Conservation (phyloP, 1,140 invertebrate species). For the Hycleus phaleratus region DNA sequence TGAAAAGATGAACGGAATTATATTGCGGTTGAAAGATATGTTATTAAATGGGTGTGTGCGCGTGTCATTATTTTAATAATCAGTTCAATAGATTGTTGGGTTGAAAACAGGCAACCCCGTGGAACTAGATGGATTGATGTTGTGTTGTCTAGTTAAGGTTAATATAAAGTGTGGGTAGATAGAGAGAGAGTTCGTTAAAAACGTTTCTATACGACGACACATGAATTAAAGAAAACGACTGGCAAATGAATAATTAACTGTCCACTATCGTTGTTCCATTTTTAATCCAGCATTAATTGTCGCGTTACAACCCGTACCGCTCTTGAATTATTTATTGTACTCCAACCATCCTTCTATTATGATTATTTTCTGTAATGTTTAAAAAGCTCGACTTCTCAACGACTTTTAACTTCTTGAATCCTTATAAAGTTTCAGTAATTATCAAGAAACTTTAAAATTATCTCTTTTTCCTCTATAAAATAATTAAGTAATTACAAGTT, state of each 20-base stretch:
- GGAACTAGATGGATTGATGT: too few species aligned
- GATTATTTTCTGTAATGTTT: too few species aligned
- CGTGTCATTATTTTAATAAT: slow-evolving; percentile 33
- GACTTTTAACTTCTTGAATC: too few species aligned
- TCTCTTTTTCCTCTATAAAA: too few species aligned
- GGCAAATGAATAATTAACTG: slow-evolving; percentile 22
- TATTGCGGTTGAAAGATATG: slow-evolving; percentile 11
- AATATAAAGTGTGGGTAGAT: too few species aligned
- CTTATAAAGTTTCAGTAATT: too few species aligned
- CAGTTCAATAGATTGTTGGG: slow-evolving; percentile 17
- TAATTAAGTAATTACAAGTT: too few species aligned
- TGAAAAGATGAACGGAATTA: slow-evolving; percentile 26
- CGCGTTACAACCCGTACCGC: slow-evolving; percentile 3
- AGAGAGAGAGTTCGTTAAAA: neutral
- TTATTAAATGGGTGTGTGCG: slow-evolving; percentile 27
- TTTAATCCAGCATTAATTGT: slow-evolving; percentile 13
- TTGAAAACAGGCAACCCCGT: slow-evolving; percentile 3
- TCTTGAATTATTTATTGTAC: slow-evolving; percentile 8
- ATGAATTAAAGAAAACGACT: slow-evolving; percentile 20
- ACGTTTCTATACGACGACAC: neutral
- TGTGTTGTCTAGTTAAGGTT: too few species aligned
- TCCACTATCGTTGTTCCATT: slow-evolving; percentile 12
- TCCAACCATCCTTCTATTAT: too few species aligned
- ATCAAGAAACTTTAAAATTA: too few species aligned
- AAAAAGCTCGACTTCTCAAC: too few species aligned